These are phyloP conservation scores for Patella ulyssiponensis DNA, from an alignment of 2,888 invertebrate genomes.

Conservation along the genomic window DNA sequence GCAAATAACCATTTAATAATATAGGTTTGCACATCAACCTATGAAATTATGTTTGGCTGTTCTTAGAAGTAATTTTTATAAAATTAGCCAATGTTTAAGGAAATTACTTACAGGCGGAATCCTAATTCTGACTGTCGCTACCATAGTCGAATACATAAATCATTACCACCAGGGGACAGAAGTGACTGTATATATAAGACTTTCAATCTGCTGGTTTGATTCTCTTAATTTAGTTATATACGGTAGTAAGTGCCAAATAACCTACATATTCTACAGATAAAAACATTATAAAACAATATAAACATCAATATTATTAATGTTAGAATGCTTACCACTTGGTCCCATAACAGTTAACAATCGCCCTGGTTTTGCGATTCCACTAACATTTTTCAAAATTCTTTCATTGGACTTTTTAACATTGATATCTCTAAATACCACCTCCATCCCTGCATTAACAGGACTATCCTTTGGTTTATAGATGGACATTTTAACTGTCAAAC, in stretches of 20 bases:
- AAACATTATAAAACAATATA: neutral
- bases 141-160: no score
- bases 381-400: conserved; percentile 80
- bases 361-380: conserved; percentile 82
- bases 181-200: no score
- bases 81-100: no score
- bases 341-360: conserved; percentile 86
- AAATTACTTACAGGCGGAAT: no score
- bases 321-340: conserved; percentile 77
- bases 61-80: no score
- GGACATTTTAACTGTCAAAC: neutral
- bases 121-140: no score
- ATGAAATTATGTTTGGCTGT: no score
- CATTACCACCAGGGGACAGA: no score
- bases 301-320: neutral
- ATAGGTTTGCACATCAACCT: no score
- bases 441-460: conserved; percentile 4
- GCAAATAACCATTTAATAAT: no score
- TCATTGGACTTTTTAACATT: conserved; percentile 74
- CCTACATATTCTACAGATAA: neutral
- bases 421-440: conserved; percentile 54
- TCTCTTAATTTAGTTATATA: no score
- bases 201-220: no score
- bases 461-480: conserved; percentile 9
- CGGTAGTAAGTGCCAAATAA: neutral